Evolutionary conservation across 2,113 vertebrate genomes (phyloP).

Genomic region (Alectura lathami): DNA sequence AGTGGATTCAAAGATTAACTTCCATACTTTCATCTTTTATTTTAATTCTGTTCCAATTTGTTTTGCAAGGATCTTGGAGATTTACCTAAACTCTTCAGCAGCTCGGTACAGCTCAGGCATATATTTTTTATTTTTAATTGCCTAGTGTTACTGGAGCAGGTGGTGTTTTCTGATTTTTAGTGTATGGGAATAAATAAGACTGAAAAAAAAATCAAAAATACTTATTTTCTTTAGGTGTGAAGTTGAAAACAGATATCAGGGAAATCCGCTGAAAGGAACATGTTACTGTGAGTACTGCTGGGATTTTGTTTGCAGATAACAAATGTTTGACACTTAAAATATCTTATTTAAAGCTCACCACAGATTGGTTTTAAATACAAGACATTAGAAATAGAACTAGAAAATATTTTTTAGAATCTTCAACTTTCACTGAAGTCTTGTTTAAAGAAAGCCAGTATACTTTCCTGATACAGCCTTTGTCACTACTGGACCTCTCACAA

Average conservation of each 20-base stretch:
- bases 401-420: neutral
- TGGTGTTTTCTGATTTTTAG: neutral
- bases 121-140: neutral
- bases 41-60: neutral
- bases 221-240: conserved; percentile 84
- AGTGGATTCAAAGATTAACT: neutral
- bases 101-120: neutral
- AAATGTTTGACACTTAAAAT: neutral
- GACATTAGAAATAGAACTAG: neutral
- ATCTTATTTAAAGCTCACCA: neutral
- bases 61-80: neutral
- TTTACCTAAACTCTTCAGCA: neutral
- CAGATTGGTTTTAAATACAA: neutral
- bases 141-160: neutral
- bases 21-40: neutral
- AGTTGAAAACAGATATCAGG: conserved; percentile 97
- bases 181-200: neutral
- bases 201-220: neutral
- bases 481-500: neutral
- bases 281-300: conserved; percentile 93
- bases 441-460: neutral
- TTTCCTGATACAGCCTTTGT: neutral
- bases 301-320: neutral
- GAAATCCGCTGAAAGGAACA: conserved; percentile 98
- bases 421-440: neutral